Conservation (phyloP, 1,140 invertebrate genomes). For the Phymorhynchus buccinoides region DNA sequence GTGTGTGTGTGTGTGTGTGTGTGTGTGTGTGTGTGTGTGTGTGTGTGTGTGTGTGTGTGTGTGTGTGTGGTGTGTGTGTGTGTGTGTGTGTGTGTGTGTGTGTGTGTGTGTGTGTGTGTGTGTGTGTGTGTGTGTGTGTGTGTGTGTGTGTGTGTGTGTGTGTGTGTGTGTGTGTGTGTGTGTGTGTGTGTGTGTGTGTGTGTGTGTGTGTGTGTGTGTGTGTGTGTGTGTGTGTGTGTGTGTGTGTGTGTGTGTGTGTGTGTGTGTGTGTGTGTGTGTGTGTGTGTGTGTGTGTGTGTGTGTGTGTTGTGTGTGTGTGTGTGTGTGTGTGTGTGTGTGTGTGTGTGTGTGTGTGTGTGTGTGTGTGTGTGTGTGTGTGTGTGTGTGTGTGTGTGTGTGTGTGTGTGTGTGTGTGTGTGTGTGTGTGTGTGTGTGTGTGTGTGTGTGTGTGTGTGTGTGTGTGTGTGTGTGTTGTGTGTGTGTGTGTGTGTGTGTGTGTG, state of each 20-base stretch:
- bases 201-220: conserved; percentile 24
- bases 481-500: no score
- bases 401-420: no score
- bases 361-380: conserved; percentile 19
- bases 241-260: not conserved
- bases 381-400: no score
- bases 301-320: not conserved
- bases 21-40: no score
- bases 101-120: conserved; percentile 26
- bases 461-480: not conserved
- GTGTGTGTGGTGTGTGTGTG: not conserved
- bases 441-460: no score
- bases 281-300: conserved; percentile 24
- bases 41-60: no score
- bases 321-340: not conserved
- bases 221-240: not conserved
- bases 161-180: conserved; percentile 14
- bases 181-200: conserved; percentile 31
- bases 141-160: conserved; percentile 36
- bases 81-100: conserved; percentile 14
- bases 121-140: conserved; percentile 28
- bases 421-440: no score
- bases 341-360: conserved; percentile 10
- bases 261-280: conserved; percentile 25
- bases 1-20: no score